Evolutionary conservation across 2,113 vertebrate genomes (phyloP).

Genomic region (Oncorhynchus nerka): DNA sequence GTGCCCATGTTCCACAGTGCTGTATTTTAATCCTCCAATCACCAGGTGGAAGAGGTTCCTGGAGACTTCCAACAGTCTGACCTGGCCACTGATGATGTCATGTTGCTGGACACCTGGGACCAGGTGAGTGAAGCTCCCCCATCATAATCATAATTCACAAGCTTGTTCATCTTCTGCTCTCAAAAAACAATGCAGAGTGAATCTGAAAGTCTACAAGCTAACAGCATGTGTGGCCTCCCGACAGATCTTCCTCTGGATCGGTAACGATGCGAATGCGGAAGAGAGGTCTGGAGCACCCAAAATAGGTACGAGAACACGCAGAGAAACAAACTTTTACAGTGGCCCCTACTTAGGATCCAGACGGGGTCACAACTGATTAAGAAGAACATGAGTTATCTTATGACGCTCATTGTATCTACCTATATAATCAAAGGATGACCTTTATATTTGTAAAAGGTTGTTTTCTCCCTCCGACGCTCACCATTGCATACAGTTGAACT

Average conservation of each 20-base stretch:
- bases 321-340: too few relatives aligned
- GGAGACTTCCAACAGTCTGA: conserved; percentile 79
- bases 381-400: background rate
- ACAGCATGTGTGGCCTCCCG: conserved; percentile 5
- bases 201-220: background rate
- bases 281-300: conserved; percentile 70
- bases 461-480: background rate
- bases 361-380: background rate
- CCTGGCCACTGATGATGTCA: conserved; percentile 79
- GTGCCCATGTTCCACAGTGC: background rate
- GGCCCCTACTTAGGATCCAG: too few relatives aligned
- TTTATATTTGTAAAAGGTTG: too few relatives aligned
- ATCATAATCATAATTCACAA: background rate
- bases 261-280: conserved; percentile 69
- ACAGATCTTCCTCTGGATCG: conserved; percentile 77
- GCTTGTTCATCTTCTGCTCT: background rate
- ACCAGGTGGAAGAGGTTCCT: conserved; percentile 78
- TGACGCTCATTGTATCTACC: too few relatives aligned
- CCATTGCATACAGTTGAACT: background rate
- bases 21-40: background rate
- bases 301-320: conserved; percentile 62
- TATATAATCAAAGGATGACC: too few relatives aligned
- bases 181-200: background rate
- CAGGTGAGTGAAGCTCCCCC: conserved; percentile 59
- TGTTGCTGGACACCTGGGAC: conserved; percentile 77